Evolutionary conservation across 2,888 invertebrate genomes (phyloP).

Genomic region (Arge pagana): DNA sequence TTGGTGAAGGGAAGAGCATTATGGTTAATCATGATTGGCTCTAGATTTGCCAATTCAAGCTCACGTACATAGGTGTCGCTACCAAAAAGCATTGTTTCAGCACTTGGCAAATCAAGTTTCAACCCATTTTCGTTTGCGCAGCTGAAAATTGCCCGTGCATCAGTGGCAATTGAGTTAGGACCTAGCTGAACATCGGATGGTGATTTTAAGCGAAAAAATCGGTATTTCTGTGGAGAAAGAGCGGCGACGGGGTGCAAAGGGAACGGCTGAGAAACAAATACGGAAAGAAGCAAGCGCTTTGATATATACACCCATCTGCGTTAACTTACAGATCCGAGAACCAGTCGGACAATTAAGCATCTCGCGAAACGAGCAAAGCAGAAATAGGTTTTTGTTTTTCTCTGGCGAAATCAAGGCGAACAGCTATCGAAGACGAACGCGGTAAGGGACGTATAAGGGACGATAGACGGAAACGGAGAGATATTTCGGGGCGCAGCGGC

Average conservation of each 20-base stretch:
- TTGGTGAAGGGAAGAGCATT: not conserved
- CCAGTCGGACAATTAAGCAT: slow-evolving; percentile 49
- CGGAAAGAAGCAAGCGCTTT: too few species aligned
- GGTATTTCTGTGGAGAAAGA: not conserved
- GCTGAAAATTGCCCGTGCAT: too few species aligned
- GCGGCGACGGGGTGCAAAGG: not conserved
- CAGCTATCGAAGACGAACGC: slow-evolving; percentile 2
- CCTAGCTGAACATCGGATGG: too few species aligned
- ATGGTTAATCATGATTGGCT: not conserved
- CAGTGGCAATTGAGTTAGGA: too few species aligned
- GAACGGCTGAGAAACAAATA: slow-evolving; percentile 1
- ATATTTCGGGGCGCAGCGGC: slow-evolving; percentile 16
- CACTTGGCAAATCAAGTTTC: not conserved
- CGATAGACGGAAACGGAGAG: slow-evolving; percentile 14
- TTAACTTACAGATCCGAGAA: slow-evolving; percentile 45
- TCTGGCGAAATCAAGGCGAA: slow-evolving; percentile 11
- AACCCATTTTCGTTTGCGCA: too few species aligned
- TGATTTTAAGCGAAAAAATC: too few species aligned
- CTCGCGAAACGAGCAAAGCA: slow-evolving; percentile 36
- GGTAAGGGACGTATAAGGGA: not conserved
- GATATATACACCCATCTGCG: too few species aligned
- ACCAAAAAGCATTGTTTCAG: not conserved
- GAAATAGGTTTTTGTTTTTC: too few species aligned
- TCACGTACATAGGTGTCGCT: not conserved
- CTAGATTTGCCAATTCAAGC: not conserved